Base-by-base conservation (phyloP, 2,797 vertebrate genomes). In the Enteromius argenteus region DNA sequence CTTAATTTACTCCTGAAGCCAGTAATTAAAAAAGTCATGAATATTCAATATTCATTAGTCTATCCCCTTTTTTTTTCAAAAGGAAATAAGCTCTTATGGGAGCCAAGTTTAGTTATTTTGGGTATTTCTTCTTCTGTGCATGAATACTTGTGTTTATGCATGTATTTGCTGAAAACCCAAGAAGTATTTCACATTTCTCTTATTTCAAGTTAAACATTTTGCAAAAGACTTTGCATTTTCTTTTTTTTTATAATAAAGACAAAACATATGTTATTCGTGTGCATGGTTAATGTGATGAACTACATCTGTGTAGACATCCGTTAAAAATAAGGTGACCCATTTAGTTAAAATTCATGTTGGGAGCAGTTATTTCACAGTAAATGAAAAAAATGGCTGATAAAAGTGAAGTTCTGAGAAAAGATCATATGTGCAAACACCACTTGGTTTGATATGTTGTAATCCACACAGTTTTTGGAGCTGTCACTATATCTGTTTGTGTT, bases 401-500 rank as follows among this genome's bases (percentile, higher is more conserved):
- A 74, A 76, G 49, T 15, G 5, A n/a, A 21, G 32, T 60, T 77
- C 8, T 6, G 9, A 62, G 35, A 46, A 46, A 62, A 44, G n/a
- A 39, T 62, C 3, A 46, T 78, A 21, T 78, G n/a, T 62, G 75
- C 53, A 60, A 62, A 60, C n/a, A 58, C 11, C 1, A 2, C 19
- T 39, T 23, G 32, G 14, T 30, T 62, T 62, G n/a, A 27, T 23
- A 27, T 62, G 42, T 60, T 62, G n/a, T 49, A 49, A 9, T 72
- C 69, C n/a, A 49, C 5, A 51, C 21, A 51, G 27, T 21, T 67
- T 71, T 69, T 10, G 19, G 30, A 37, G 56, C 37, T 35, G 9
- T 71, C 35, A 11, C 17, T 78, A 35, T 80, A 49, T 83, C 56
- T 77, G 30, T 53, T 67, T 79, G 51, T 58, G 75, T 75, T 49